Conservation (phyloP, 2,113 vertebrate species). For the Dasyornis broadbenti region DNA sequence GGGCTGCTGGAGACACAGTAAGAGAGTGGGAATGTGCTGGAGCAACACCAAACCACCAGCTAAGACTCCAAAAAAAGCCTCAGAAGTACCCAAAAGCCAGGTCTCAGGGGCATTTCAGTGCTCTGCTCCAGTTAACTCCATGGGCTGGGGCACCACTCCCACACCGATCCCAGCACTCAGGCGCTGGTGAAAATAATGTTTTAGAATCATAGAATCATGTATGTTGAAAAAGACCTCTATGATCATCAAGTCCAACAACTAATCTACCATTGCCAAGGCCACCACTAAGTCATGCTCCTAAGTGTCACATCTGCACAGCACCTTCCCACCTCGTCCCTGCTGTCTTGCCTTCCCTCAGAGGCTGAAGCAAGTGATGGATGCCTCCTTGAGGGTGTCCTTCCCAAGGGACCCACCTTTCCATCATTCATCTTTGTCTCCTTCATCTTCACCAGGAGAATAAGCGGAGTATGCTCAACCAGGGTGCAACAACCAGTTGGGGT, state of each 20-base stretch:
- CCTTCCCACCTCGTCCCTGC: neutral
- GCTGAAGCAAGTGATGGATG: rapidly evolving
- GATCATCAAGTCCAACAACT: rapidly evolving
- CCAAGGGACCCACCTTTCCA: neutral
- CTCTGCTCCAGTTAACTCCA: neutral
- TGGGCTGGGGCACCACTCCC: neutral
- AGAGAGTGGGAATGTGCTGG: neutral
- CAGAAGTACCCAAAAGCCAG: neutral
- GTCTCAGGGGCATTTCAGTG: neutral
- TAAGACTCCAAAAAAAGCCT: neutral
- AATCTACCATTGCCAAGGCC: neutral
- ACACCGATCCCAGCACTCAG: neutral
- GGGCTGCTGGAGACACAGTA: neutral
- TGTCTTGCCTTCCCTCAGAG: neutral
- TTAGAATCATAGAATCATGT: neutral
- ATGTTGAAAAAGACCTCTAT: neutral
- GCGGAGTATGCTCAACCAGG: neutral
- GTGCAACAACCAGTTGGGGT: rapidly evolving
- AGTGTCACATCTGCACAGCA: neutral
- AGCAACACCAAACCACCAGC: neutral
- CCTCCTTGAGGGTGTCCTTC: neutral
- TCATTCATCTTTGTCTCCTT: neutral
- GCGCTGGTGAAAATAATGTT: neutral
- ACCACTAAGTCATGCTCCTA: neutral
- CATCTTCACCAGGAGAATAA: neutral